Conservation (phyloP, 2,113 vertebrate genomes). For the Merops nubicus region DNA sequence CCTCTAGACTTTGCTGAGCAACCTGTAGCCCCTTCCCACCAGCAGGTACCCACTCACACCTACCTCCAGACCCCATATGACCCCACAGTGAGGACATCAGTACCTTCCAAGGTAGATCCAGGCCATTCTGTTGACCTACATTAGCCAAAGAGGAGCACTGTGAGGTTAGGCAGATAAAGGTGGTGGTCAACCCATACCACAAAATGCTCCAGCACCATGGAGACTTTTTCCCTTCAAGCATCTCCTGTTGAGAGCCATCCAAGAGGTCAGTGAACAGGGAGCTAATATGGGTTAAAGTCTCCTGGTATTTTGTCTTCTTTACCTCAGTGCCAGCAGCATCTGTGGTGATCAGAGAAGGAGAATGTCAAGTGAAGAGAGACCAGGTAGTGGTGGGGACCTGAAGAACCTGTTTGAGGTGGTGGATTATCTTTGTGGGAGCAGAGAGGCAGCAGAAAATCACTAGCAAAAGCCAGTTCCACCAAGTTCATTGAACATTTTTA, state of each 20-base stretch:
- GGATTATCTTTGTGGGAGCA: not conserved
- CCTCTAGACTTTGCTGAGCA: not conserved
- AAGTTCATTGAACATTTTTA: not conserved
- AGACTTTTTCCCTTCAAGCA: not conserved
- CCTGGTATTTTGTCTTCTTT: not conserved
- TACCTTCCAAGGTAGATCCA: not conserved
- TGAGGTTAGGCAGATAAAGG: not conserved
- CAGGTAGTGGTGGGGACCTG: accelerated
- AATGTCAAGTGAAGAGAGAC: not conserved
- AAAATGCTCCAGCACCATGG: not conserved
- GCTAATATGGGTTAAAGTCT: not conserved
- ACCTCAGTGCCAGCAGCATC: not conserved
- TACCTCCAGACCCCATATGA: not conserved
- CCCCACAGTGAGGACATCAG: not conserved
- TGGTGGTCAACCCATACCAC: not conserved
- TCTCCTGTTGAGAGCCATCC: not conserved
- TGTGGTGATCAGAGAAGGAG: not conserved
- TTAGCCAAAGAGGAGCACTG: not conserved
- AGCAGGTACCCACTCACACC: not conserved
- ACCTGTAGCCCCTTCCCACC: not conserved
- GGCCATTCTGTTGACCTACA: not conserved
- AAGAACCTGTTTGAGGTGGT: not conserved
- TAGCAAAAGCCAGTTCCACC: not conserved
- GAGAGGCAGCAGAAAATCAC: not conserved
- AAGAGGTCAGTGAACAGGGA: not conserved